Evolutionary conservation across 1,140 invertebrate species (phyloP), one percentile per base, ranked within the genome.

Genomic region (Monomorium pharaonis): DNA sequence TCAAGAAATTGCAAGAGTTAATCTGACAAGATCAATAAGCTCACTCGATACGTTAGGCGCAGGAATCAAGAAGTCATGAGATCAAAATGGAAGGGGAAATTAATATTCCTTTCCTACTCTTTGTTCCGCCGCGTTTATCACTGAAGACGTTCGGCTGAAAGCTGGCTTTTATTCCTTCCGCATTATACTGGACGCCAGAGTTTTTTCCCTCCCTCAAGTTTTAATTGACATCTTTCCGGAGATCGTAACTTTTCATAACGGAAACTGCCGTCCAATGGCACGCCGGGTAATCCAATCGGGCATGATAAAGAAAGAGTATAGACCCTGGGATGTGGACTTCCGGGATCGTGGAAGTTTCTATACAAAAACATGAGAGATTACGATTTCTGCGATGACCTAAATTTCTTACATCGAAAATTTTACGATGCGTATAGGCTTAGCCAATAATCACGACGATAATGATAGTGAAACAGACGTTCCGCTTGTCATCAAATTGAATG

Each of bases 201-300:
- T 65, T 81, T 86, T 86, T 69, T 44, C 30, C 30, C 37, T 69
- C 37, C 62, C 51, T 56, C 62, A 62, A 86, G 54, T 81, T 81
- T 86, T 86, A 86, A 86, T 86, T 86, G 84, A 81, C 84, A 86
- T 83, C 76, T 67, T 86, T 62, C 62, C 65, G 63, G 63, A 56
- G 63, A 72, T 47, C 65, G 44, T 65, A 84, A 84, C 72, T 84
- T 84, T 84, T 60, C 81, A 77, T 77, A 77, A 77, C 74, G 72
- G 44, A 84, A 76, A 21, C 24, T 49, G 44, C 72, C n/a, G 47
- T 77, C 33, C 56, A 77, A 44, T 51, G 81, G 81, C 33, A 74
- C 14, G 72, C 33, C 56, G 44, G 72, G 6, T 84, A 84, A 84
- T 75, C 72, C 37, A 83, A 74, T 83, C 60, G 76, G 42, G 16